Evolutionary conservation across 2,888 invertebrate species (phyloP), one percentile per base, ranked within the genome.

Genomic region (Nemapogon koenigi): DNA sequence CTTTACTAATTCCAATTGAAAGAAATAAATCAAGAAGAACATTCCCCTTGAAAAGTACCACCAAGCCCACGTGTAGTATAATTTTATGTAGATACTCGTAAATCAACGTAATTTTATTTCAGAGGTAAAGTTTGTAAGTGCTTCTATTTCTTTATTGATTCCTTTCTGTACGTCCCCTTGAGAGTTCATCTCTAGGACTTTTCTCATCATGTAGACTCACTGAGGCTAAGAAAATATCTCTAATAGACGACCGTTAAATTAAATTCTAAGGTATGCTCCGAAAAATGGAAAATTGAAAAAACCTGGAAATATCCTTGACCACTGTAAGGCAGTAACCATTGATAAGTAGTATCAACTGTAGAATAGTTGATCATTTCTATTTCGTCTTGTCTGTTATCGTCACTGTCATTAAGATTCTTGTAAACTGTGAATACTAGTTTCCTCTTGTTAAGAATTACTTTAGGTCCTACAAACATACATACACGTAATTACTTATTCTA

Each of bases 291-390:
- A n/a, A n/a, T n/a, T n/a, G n/a, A n/a, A n/a, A n/a, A 10, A 16
- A 76, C 78, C 55, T 76, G 75, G 47, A 79, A 75, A 46, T 58
- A 57, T 15, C 73, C 75, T 41, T 67, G 67, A 2, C 71, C 76
- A 31, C 55, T 50, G 3, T 51, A 36, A 6, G 78, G 73, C 41
- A 75, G 43, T 19, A 75, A 52, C 79, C 79, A 79, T 38, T 75
- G 76, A 44, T 73, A 79, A n/a, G 68, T 70, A 1, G 72, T 67
- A 29, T 72, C 75, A 7, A 73, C 54, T 14, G 56, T 42, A 1
- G 79, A 69, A 39, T 54, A 61, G 44, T 78, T 79, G 1, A 64
- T 46, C 4, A 37, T 7, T 13, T 16, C 10, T 3, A 37, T 22
- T 11, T 33, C 33, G 18, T 33, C 33, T 7, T 11, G 11, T 6